These are phyloP conservation scores for Epicauta chinensis DNA, from an alignment of 1,140 invertebrate species.

Conservation along the genomic window DNA sequence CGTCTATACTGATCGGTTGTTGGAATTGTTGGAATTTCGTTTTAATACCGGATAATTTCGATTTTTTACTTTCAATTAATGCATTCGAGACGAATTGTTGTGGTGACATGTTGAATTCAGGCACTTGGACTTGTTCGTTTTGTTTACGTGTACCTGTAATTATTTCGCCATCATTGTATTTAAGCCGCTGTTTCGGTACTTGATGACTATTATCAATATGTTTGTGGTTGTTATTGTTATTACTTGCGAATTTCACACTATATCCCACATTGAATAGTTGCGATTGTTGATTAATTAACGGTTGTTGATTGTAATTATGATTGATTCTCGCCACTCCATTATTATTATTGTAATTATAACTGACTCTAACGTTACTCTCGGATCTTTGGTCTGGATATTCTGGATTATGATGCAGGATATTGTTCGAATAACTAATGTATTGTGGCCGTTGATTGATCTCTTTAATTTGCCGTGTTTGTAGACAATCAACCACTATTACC, in stretches of 20 bases:
- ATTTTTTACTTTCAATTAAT: conserved; percentile 16
- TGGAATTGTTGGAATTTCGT: conserved; percentile 9
- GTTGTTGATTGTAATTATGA: conserved; percentile 1
- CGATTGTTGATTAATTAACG: conserved; percentile 10
- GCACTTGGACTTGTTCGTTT: conserved; percentile 9
- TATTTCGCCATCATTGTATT: conserved; percentile 21
- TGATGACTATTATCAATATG: too few relatives aligned
- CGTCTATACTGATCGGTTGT: neutral
- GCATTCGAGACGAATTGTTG: conserved; percentile 8
- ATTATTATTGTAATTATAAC: conserved; percentile 5
- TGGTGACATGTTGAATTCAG: neutral
- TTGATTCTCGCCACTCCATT: neutral
- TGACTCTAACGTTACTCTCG: conserved; percentile 21
- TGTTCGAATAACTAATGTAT: conserved; percentile 21
- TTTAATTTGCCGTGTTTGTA: conserved; percentile 1
- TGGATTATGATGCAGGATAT: conserved; percentile 21
- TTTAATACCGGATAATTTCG: conserved; percentile 20
- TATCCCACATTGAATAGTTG: conserved; percentile 34
- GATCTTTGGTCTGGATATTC: conserved; percentile 22
- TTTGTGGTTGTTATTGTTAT: neutral
- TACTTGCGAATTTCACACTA: conserved; percentile 25
- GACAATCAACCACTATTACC: neutral
- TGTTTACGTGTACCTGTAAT: conserved; percentile 18
- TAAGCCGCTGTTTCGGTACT: conserved; percentile 1
- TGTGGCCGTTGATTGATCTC: conserved; percentile 13